These are phyloP conservation scores for Syngnathus acus DNA, from an alignment of 2,797 vertebrate genomes.

Conservation along the genomic window DNA sequence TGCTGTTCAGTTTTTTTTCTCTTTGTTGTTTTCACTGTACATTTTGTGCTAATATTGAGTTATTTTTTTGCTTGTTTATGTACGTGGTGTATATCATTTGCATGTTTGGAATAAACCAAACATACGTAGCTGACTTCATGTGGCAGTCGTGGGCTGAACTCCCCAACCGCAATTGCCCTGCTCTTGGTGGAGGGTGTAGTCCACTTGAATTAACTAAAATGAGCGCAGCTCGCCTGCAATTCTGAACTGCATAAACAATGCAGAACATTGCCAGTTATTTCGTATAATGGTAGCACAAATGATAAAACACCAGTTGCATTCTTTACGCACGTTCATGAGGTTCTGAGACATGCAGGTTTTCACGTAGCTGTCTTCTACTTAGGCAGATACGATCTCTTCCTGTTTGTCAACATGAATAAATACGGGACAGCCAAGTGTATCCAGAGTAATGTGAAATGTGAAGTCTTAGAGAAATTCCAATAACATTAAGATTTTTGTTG, in stretches of 20 bases:
- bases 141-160: neutral
- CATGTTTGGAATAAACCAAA: no score
- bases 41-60: no score
- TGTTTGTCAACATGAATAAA: slow-evolving; percentile 53
- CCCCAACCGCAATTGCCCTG: no score
- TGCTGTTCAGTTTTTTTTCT: no score
- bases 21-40: no score
- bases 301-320: slow-evolving; percentile 40
- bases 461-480: neutral
- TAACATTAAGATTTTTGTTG: neutral
- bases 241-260: neutral
- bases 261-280: neutral
- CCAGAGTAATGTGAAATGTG: neutral
- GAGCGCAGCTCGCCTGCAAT: neutral
- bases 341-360: slow-evolving; percentile 28
- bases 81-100: no score
- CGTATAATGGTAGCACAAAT: neutral
- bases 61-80: no score
- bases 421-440: slow-evolving; percentile 3
- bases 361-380: slow-evolving; percentile 46
- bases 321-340: slow-evolving; percentile 35
- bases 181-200: neutral
- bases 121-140: neutral
- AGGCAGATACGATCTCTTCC: slow-evolving; percentile 57
- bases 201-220: neutral